Evolutionary conservation across 2,113 vertebrate species (phyloP), one percentile per base, ranked within the genome.

Genomic region (Zeus faber): DNA sequence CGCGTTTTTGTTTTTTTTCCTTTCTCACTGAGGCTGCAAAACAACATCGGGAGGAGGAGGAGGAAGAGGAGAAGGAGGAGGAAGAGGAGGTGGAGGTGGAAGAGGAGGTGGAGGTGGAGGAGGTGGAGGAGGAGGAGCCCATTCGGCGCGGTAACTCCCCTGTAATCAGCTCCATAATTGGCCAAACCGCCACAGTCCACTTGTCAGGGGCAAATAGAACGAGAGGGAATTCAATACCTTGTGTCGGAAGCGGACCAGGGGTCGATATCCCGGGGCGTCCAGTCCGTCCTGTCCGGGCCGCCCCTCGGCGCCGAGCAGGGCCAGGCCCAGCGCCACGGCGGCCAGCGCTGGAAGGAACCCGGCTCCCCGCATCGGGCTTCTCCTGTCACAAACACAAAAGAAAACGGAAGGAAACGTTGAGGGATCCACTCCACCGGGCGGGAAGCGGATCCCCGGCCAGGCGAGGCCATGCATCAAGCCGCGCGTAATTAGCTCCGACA

Each of bases 171-270:
- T 62, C 74, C 64, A 69, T 75, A 72, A 65, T 76, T 66, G 71
- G 66, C 54, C 49, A 63, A 65, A 70, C 35, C 40, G 21, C 46
- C 58, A 3, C n/a, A 41, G 23, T 10, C 45, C 25, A 52, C 31
- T 70, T 58, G 62, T 67, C 69, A 65, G 3, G 2, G 46, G 49
- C 37, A 70, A 81, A 79, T 69, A 22, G 56, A 67, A 78, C 67
- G 26, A 52, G 70, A 60, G 33, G 8, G 48, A 45, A 43, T 81
- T 83, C 84, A 47, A 83, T 91, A 91, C 90, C 90, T 91, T 90
- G 72, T 91, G 90, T 69, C 90, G 84, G 72, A 91, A 90, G 70
- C 89, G 79, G 73, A 91, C 79, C 35, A 84, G 78, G 1, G 87
- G 87, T 75, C 79, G 88, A 87, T 89, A 87, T 26, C 72, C 67